Base-by-base conservation (phyloP, 2,113 vertebrate species). In the Oncorhynchus masou region DNA sequence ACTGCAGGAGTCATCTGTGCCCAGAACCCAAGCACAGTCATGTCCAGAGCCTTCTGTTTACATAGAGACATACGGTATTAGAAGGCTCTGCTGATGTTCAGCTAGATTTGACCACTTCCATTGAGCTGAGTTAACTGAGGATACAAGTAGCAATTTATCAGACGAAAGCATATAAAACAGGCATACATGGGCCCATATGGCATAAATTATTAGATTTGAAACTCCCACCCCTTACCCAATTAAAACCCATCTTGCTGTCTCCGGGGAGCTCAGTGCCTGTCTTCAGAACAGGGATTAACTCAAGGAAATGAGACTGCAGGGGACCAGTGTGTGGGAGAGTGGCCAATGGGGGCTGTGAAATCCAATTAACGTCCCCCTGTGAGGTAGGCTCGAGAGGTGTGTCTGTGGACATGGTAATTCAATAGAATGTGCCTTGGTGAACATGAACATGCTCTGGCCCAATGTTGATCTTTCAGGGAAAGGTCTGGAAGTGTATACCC, bases 181-280 rank as follows among this genome's bases (percentile, higher is more conserved):
- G 19, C 71, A 62, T 12, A 72, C 70, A 72, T 49, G 31, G 49
- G 12, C 24, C 49, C 54, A 73, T 73, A 54, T 73, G 49, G 71
- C 31, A 57, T 11, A 60, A 49, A 73, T 73, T 62, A 73, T 19
- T 3, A 62, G 12, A 73, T 73, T 73, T 62, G 71, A 73, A 73
- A 73, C 71, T 60, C 51, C 34, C 71, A 31, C 24, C 48, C 59
- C n/a, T 62, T n/a, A 22, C 59, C 59, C 59, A 62, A 62, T 62
- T 62, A 62, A 62, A 22, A 62, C 16, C 22, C 69, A 25, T 27
- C 16, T 31, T 15, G 4, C 49, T 19, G 71, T 57, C 71, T 34
- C 71, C 54, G n/a, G 71, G 51, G 71, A 60, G 8, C 25, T 62
- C 59, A 8, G 20, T 9, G 59, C 16, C 59, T 62, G 59, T 62